Evolutionary conservation across 2,113 vertebrate species (phyloP), one percentile per base, ranked within the genome.

Genomic region (Speoplatyrhinus poulsoni): DNA sequence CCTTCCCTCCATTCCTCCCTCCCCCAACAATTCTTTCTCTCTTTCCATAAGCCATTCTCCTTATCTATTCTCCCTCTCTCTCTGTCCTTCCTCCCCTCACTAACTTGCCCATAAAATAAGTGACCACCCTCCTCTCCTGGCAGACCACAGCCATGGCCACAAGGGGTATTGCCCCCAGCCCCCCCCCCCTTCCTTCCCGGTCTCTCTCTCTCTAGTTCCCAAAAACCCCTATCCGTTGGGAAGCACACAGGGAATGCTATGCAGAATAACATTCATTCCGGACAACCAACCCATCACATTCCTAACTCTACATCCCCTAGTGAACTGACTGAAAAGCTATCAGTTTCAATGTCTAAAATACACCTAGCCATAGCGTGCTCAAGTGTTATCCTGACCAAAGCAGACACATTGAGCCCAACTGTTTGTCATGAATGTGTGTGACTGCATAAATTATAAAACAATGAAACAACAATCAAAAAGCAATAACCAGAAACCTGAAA

Each of bases 41-140:
- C 62, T 17, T 54, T 50, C 12, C 46, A 26, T 12, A 19, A 16
- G 15, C 9, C 19, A 57, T 26, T 57, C 6, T 57, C 55, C n/a
- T 17, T 57, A 4, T 57, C 3, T 53, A 55, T 65, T 54, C 13
- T 13, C 13, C 32, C n/a, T 15, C 57, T 57, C 33, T 7, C 9
- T 72, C 33, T 12, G 46, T 60, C 32, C 55, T 10, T 17, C 54
- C 7, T 17, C 8, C 52, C 52, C 56, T 60, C 46, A 6, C 6
- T 57, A 19, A 19, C 19, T 19, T 1, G 19, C 19, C 19, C 19
- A 19, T 19, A 19, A 19, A 19, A 70, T 69, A 12, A 62, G 74
- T 58, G 69, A 65, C 69, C 73, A 65, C 83, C 69, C 70, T 77
- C 77, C 62, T 61, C 73, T 85, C 70, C 82, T 87, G 84, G 82